Percentiles rank a stretch among this genome's conserved stretches.
These are phyloP conservation scores for Melitaea athalia DNA, from an alignment of 2,888 invertebrate genomes.

Conservation along the genomic window DNA sequence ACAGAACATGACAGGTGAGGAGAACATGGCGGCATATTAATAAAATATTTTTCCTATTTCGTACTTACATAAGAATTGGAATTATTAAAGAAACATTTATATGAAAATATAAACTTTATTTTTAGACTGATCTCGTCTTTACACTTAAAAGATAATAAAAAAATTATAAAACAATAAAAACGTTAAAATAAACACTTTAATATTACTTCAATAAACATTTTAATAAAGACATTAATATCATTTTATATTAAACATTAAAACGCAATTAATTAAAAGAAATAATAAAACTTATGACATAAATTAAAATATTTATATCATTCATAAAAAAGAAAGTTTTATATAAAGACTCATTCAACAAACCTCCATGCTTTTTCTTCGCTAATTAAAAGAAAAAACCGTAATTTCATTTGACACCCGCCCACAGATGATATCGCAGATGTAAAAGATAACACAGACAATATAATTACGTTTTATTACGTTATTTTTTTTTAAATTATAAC, in stretches of 20 bases:
- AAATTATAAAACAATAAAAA: too few species aligned
- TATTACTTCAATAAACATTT: background rate
- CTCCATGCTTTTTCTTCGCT: background rate
- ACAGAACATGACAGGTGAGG: constrained; percentile 31
- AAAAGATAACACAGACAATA: constrained; percentile 50
- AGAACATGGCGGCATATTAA: constrained; percentile 24
- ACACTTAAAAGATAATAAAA: too few species aligned
- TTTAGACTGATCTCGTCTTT: too few species aligned
- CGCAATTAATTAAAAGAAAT: background rate
- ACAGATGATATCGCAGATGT: constrained; percentile 29
- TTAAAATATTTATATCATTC: background rate
- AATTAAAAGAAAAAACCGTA: background rate
- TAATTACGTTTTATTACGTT: constrained; percentile 49
- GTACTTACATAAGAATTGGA: background rate
- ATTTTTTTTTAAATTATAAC: constrained; percentile 36
- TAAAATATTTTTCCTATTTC: constrained; percentile 21
- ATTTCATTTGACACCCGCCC: constrained; percentile 15
- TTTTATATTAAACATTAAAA: background rate
- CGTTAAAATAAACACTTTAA: background rate
- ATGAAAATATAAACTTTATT: too few species aligned
- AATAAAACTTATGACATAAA: background rate
- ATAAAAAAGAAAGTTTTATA: background rate
- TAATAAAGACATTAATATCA: background rate
- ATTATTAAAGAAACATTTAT: background rate
- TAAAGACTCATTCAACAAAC: background rate